Conservation (phyloP, 2,888 invertebrate species). For the Microchrysa polita region DNA sequence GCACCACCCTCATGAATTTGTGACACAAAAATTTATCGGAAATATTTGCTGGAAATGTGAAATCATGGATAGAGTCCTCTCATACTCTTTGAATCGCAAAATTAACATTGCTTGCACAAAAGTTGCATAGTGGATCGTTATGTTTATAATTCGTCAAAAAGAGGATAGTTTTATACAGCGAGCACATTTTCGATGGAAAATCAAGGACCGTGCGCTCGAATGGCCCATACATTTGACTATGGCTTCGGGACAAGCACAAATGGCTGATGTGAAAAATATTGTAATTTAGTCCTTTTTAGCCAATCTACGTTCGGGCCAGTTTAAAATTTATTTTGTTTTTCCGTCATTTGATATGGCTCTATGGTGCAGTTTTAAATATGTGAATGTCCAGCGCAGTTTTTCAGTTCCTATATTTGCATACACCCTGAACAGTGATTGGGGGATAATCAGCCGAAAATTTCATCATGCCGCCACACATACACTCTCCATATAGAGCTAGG, state of each 20-base stretch:
- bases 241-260: not conserved
- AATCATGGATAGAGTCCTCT: too few species aligned
- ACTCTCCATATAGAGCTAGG: not conserved
- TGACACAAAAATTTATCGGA: not conserved
- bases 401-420: not conserved
- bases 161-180: not conserved
- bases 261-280: conserved; percentile 6
- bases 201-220: not conserved
- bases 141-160: not conserved
- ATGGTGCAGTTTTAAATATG: not conserved
- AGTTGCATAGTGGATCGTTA: not conserved
- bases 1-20: not conserved
- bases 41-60: not conserved
- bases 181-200: not conserved
- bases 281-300: conserved; percentile 25
- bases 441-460: not conserved
- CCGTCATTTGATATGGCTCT: not conserved
- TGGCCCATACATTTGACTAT: not conserved
- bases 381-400: not conserved
- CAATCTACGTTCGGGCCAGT: not conserved
- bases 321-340: conserved; percentile 26
- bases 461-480: not conserved
- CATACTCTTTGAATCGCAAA: too few species aligned
- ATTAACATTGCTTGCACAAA: not conserved
- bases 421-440: not conserved